These are phyloP conservation scores for Anser cygnoides DNA, from an alignment of 2,113 vertebrate genomes.

Conservation along the genomic window DNA sequence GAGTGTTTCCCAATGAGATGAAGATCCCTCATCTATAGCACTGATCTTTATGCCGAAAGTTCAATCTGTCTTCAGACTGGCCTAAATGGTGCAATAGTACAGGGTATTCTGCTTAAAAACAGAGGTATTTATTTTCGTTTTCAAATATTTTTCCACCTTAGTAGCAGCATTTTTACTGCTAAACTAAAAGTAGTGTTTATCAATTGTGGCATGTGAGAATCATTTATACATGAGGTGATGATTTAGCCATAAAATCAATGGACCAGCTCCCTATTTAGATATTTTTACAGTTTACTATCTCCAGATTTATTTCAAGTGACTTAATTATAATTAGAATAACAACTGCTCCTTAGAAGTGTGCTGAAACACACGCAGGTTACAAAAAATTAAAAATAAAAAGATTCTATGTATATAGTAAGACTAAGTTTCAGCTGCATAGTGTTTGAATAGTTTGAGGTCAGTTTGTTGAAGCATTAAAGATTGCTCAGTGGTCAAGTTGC, in stretches of 20 bases:
- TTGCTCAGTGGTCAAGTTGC: slow-evolving; percentile 18
- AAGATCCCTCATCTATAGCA: neutral
- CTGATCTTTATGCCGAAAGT: neutral
- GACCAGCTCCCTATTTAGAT: slow-evolving; percentile 11
- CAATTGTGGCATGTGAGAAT: neutral
- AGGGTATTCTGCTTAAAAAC: neutral
- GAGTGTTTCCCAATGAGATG: neutral
- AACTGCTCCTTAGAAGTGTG: neutral
- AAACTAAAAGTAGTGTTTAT: slow-evolving; percentile 8
- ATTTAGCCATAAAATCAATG: slow-evolving; percentile 31
- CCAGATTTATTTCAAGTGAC: neutral
- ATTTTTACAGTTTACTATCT: slow-evolving; percentile 45
- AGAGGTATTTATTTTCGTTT: neutral
- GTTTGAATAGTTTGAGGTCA: neutral
- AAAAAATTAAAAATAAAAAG: neutral
- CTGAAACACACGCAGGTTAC: neutral
- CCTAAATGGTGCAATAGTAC: neutral
- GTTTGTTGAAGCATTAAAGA: slow-evolving; percentile 24
- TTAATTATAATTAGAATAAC: slow-evolving; percentile 60
- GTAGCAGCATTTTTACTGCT: neutral
- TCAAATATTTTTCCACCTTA: slow-evolving; percentile 11
- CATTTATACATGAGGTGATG: neutral
- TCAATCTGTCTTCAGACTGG: neutral
- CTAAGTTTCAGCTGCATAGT: neutral
- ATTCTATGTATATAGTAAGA: neutral